Evolutionary conservation across 1,140 invertebrate species (phyloP).

Genomic region (Drosophila pruinosa): DNA sequence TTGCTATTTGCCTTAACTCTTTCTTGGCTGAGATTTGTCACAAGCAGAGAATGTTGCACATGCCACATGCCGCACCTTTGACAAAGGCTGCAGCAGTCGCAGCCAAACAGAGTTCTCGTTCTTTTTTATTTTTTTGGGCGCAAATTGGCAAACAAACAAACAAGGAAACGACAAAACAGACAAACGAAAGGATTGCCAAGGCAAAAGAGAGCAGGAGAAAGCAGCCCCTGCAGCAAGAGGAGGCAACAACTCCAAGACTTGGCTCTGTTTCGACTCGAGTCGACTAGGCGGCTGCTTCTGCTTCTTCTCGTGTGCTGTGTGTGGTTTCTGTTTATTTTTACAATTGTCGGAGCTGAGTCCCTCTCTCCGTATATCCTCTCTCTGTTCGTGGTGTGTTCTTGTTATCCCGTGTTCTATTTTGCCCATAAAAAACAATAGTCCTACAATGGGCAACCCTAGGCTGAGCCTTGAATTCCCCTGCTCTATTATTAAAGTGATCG

Average conservation of each 20-base stretch:
- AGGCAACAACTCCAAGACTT: conserved; percentile 1
- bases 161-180: conserved; percentile 39
- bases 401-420: conserved; percentile 44
- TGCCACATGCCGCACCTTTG: conserved; percentile 36
- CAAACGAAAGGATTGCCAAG: conserved; percentile 54
- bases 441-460: conserved; percentile 25
- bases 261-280: neutral
- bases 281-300: neutral
- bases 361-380: neutral
- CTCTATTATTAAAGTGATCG: conserved; percentile 51
- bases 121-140: conserved; percentile 10
- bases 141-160: conserved; percentile 70
- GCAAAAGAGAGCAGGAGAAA: conserved; percentile 7
- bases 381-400: conserved; percentile 28
- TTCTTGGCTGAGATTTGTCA: conserved; percentile 56
- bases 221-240: neutral
- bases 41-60: conserved; percentile 40
- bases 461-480: neutral
- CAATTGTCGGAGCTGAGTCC: conserved; percentile 25
- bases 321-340: conserved; percentile 59
- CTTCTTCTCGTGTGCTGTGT: conserved; percentile 18
- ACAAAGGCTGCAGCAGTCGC: conserved; percentile 50
- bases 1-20: conserved; percentile 63
- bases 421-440: conserved; percentile 39
- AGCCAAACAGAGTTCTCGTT: conserved; percentile 48